phyloP scores from a whole-genome alignment of 2,113 vertebrate genomes.

The Rhinopomastus cyanomelas region DNA sequence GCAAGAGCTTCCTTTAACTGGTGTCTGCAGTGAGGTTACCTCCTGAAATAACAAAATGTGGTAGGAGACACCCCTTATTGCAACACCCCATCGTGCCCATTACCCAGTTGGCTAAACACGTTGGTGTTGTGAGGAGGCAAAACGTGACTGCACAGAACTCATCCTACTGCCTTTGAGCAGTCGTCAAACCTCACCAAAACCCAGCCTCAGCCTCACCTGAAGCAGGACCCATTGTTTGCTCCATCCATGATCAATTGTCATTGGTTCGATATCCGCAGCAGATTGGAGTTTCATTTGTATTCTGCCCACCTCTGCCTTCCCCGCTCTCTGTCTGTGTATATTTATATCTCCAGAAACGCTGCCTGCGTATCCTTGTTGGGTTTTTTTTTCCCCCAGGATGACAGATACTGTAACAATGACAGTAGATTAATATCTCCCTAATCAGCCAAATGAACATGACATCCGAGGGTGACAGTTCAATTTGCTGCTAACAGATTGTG shows the following conservation, averaged over 20 bases:
- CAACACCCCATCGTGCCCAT: rapidly evolving
- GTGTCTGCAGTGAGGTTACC: background rate
- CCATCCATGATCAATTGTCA: background rate
- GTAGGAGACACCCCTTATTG: background rate
- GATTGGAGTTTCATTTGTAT: constrained; percentile 57
- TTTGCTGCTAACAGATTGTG: constrained; percentile 94
- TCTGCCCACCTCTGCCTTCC: constrained; percentile 39
- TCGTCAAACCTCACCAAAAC: background rate
- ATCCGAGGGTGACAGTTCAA: constrained; percentile 94
- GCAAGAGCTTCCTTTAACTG: background rate
- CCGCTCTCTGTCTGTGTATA: background rate
- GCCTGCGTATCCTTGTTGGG: constrained; percentile 45
- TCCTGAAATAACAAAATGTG: rapidly evolving
- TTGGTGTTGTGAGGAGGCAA: background rate
- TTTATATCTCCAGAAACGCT: constrained; percentile 15
- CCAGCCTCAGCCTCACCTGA: background rate
- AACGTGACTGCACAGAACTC: background rate
- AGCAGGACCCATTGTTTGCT: background rate
- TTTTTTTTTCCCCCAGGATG: background rate
- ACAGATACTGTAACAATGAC: constrained; percentile 80
- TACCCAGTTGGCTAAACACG: background rate
- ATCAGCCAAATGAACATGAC: constrained; percentile 91
- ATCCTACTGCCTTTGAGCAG: background rate
- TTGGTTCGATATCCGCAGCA: constrained; percentile 35
- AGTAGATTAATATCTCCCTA: constrained; percentile 90